Evolutionary conservation across 2,113 vertebrate genomes (phyloP), one percentile per base, ranked within the genome.

Genomic region (Anarhynchus alexandrinus): DNA sequence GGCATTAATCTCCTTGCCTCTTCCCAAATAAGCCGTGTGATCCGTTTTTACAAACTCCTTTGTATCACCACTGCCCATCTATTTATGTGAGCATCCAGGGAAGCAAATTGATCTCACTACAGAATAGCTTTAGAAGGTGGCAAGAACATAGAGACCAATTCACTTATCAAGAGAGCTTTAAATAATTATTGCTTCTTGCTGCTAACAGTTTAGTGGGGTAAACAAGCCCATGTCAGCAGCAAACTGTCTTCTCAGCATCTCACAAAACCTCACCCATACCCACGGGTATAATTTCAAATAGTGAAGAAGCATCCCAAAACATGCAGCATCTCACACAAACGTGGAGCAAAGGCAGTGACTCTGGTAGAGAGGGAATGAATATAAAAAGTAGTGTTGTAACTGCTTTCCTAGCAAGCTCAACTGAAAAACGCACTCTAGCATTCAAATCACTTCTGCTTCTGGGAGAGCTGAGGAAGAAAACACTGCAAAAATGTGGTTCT

Each of bases 401-500:
- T 47, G 43, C 72, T 72, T 71, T 86, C 72, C 67, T 82, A 17
- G n/a, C 45, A 76, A 89, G 49, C 23, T 65, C 34, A 69, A 70
- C 23, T 2, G 5, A 82, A 94, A 92, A 87, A 79, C 3, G 47
- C 21, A 29, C 38, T 32, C 45, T 4, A 52, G 9, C 18, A 45
- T 40, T 67, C 45, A 67, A 71, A 36, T 78, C 5, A 79, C 47
- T 86, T 71, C 82, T 92, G 64, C 57, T 88, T 69, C 69, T n/a
- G 55, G 23, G 64, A 84, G 30, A 84, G 34, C 29, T 12, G 20
- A 82, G 61, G 81, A 80, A 70, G 40, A 83, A 82, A 93, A 94
- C 42, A 10, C 52, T 84, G 43, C 55, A 93, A 74, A 96, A 95
- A 79, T 74, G 86, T 82, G 54, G 73, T 82, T 78, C 72, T 82